These are phyloP conservation scores for Bolinopsis microptera DNA, from an alignment of 37 sponge, comb jelly and placozoan species.

Conservation along the genomic window DNA sequence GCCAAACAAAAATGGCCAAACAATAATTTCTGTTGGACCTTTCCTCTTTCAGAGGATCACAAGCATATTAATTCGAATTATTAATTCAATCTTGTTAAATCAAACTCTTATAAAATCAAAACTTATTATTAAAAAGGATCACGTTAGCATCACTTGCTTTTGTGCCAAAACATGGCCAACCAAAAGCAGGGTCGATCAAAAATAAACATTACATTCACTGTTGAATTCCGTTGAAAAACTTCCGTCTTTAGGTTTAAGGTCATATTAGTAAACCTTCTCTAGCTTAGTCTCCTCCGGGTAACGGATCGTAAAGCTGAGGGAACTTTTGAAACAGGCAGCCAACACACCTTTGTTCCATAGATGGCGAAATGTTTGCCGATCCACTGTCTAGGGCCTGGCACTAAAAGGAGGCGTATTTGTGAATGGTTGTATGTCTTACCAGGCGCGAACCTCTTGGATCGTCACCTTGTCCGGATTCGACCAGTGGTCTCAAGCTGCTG, in stretches of 20 bases:
- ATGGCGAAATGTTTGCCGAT: conserved; percentile 41
- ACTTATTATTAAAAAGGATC: too few species aligned
- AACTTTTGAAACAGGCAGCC: neutral
- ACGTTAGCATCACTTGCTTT: too few species aligned
- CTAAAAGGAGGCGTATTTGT: neutral
- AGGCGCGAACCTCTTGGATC: conserved; percentile 20
- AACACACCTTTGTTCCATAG: conserved; percentile 1
- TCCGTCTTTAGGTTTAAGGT: conserved; percentile 12
- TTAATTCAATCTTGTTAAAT: too few species aligned
- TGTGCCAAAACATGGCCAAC: too few species aligned
- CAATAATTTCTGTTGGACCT: too few species aligned
- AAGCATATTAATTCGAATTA: too few species aligned
- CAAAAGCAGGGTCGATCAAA: too few species aligned
- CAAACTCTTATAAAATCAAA: too few species aligned
- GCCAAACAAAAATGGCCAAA: too few species aligned
- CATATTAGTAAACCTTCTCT: neutral
- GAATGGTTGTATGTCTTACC: neutral
- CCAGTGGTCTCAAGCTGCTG: neutral
- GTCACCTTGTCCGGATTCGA: neutral
- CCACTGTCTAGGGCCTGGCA: neutral
- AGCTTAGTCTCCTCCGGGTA: neutral
- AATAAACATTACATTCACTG: too few species aligned
- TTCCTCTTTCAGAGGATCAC: too few species aligned
- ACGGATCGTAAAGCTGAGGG: neutral
- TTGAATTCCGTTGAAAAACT: neutral